Base-by-base conservation (phyloP, 2,113 vertebrate species). In the Papio anubis region DNA sequence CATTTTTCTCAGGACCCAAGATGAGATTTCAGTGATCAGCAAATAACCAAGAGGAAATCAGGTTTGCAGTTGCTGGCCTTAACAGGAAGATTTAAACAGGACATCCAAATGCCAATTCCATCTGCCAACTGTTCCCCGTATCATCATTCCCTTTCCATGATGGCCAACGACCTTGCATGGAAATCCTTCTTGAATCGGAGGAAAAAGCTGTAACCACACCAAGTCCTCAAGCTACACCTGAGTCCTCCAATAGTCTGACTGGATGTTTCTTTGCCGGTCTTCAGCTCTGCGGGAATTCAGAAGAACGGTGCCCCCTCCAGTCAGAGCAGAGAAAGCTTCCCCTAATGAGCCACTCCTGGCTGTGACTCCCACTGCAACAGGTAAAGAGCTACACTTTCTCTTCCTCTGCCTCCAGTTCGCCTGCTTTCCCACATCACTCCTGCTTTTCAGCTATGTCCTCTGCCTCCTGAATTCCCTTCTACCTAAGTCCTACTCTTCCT, bases 281-380 rank as follows among this genome's bases (percentile, higher is more conserved):
- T 79, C 45, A 76, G 57, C 50, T 86, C 61, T 75, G 6, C 45
- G 48, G 57, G 43, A 70, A 61, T 88, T 96, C 57, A 43, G 72
- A 80, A 84, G 40, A 87, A 95, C 76, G 73, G 79, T 79, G 55
- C 5, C 82, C 82, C 93, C 57, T 95, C 88, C 66, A 70, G 76
- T 86, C 80, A 86, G 84, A 88, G 40, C 30, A 78, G 85, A 95
- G 55, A 75, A 86, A n/a, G 93, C 73, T 59, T 92, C 40, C 45
- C 23, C 30, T 70, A 20, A 64, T 21, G 59, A 97, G 78, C 89
- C 66, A 79, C 81, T 94, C 68, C 85, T 94, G 90, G 81, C 94
- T 88, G 85, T 55, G 59, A 35, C 35, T 93, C 52, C n/a, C 88
- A 96, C 78, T 95, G 97, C 96, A 92, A 64, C 88, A 79, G 57